These are phyloP conservation scores for Cyprinodon diabolis DNA, from an alignment of 2,797 vertebrate species.

Conservation along the genomic window DNA sequence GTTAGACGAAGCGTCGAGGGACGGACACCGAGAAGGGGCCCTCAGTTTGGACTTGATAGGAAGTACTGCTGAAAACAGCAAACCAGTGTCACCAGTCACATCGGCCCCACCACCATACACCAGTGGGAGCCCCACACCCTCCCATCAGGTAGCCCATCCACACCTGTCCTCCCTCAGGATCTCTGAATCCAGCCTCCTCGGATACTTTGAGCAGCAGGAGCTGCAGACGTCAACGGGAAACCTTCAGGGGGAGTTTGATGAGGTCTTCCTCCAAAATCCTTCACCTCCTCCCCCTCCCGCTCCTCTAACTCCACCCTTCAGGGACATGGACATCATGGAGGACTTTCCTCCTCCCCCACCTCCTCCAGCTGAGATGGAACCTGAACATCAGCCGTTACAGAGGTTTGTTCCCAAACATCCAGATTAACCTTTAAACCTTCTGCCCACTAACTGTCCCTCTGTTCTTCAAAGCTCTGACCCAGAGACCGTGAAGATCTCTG, in stretches of 20 bases:
- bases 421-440: neutral
- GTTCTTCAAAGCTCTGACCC: neutral
- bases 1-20: slow-evolving; percentile 61
- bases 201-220: slow-evolving; percentile 10
- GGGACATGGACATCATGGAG: slow-evolving; percentile 59
- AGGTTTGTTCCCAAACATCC: slow-evolving; percentile 41
- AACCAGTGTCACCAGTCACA: slow-evolving; percentile 15
- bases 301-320: slow-evolving; percentile 38
- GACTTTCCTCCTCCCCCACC: slow-evolving; percentile 61
- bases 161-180: slow-evolving; percentile 79
- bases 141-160: slow-evolving; percentile 16
- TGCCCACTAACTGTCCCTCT: neutral
- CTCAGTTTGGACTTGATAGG: slow-evolving; percentile 37
- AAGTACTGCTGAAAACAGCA: neutral
- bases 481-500: slow-evolving; percentile 15
- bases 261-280: slow-evolving; percentile 81
- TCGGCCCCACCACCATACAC: slow-evolving; percentile 2
- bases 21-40: slow-evolving; percentile 40
- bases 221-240: neutral
- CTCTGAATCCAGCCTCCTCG: slow-evolving; percentile 82
- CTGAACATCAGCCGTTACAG: neutral
- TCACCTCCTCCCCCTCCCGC: slow-evolving; percentile 15
- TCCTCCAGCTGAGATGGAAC: slow-evolving; percentile 23
- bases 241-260: slow-evolving; percentile 74
- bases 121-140: slow-evolving; percentile 25